phyloP scores from a whole-genome alignment of 2,888 invertebrate species.

The Eristalis pertinax region DNA sequence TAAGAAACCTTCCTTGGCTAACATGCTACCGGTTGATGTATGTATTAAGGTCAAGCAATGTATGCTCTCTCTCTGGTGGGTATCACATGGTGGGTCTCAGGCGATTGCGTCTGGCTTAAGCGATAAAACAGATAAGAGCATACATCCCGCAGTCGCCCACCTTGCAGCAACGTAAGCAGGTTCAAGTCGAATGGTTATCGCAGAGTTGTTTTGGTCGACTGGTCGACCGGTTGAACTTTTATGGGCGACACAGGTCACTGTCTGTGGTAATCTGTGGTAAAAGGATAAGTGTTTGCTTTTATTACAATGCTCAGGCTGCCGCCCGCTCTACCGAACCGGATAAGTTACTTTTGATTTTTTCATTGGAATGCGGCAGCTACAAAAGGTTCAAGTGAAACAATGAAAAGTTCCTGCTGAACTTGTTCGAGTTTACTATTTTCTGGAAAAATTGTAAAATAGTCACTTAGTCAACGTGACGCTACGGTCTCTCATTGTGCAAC shows the following conservation, averaged over 20 bases:
- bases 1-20: constrained; percentile 60
- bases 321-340: not conserved
- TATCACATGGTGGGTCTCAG: constrained; percentile 41
- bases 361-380: not conserved
- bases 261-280: not conserved
- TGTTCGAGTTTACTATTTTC: not conserved
- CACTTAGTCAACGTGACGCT: not conserved
- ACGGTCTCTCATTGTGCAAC: not conserved
- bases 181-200: not conserved
- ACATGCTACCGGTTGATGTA: constrained; percentile 61
- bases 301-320: not conserved
- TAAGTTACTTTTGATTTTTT: constrained; percentile 4
- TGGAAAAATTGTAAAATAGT: not conserved
- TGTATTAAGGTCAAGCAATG: constrained; percentile 68
- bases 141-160: not conserved
- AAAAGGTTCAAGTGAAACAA: not conserved
- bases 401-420: not conserved
- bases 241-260: not conserved
- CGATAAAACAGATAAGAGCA: not conserved
- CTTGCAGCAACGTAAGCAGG: too few relatives aligned
- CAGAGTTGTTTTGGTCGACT: not conserved
- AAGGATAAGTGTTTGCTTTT: not conserved
- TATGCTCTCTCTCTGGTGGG: constrained; percentile 55
- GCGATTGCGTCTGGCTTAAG: not conserved
- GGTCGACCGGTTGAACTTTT: not conserved